Evolutionary conservation across 2,113 vertebrate genomes (phyloP).

Genomic region (Gopherus flavomarginatus): DNA sequence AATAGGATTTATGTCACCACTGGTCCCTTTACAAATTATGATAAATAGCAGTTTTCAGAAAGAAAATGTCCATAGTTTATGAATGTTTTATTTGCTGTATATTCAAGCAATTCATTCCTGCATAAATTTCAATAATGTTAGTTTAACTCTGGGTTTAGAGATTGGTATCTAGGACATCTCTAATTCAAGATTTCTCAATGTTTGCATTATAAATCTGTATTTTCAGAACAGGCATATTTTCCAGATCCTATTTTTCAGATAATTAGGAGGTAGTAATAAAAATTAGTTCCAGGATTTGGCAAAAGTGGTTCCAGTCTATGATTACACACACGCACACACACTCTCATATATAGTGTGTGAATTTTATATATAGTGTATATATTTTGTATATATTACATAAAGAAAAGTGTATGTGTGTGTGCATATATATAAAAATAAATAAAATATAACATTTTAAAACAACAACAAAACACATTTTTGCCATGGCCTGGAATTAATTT

Average conservation of each 20-base stretch:
- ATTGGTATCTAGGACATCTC: not conserved
- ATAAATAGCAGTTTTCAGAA: constrained; percentile 15
- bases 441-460: not conserved
- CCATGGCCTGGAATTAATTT: not conserved
- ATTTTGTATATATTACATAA: not conserved
- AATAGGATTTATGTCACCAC: fast-evolving
- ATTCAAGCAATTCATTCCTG: not conserved
- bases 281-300: not conserved
- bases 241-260: not conserved
- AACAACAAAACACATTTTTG: not conserved
- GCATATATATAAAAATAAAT: not conserved
- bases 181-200: not conserved
- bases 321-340: not conserved
- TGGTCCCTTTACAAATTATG: not conserved
- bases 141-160: not conserved
- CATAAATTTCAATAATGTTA: not conserved
- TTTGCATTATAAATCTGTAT: not conserved
- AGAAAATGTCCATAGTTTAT: not conserved
- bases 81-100: not conserved
- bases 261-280: not conserved
- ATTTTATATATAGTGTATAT: not conserved
- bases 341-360: not conserved
- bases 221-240: not conserved
- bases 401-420: not conserved
- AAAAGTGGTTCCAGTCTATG: not conserved